These are phyloP conservation scores for Abramis brama DNA, from an alignment of 2,113 vertebrate species.

Conservation along the genomic window DNA sequence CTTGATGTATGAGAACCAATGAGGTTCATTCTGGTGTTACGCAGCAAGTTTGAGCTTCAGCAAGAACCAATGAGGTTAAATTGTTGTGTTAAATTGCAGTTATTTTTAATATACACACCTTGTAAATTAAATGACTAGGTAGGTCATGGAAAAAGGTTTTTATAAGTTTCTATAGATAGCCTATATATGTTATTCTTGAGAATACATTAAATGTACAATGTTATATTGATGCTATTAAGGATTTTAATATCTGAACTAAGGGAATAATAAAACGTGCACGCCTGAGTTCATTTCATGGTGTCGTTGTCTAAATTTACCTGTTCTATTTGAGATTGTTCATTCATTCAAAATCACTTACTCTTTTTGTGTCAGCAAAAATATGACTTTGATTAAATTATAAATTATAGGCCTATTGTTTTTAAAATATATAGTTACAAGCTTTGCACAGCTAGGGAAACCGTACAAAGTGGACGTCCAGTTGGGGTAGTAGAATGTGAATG, in stretches of 20 bases:
- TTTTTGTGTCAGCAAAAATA: background rate
- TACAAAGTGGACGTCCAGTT: background rate
- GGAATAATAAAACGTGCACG: background rate
- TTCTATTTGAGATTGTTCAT: conserved; percentile 19
- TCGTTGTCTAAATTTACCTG: background rate
- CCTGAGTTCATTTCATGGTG: background rate
- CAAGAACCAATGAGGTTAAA: no score
- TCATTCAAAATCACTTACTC: background rate
- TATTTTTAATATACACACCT: background rate
- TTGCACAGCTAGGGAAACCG: background rate
- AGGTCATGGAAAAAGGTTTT: background rate
- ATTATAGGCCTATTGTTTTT: background rate
- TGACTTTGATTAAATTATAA: background rate
- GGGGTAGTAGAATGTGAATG: background rate
- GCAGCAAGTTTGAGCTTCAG: no score
- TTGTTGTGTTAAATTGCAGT: background rate
- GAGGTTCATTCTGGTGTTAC: no score
- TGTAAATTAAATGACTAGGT: no score
- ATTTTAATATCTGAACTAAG: background rate
- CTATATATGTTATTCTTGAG: background rate
- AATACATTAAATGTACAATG: background rate
- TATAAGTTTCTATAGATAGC: background rate
- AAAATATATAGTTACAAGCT: background rate
- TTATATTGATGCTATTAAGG: background rate
- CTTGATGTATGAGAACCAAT: no score